phyloP scores from a whole-genome alignment of 2,113 vertebrate species.

The Perca fluviatilis region DNA sequence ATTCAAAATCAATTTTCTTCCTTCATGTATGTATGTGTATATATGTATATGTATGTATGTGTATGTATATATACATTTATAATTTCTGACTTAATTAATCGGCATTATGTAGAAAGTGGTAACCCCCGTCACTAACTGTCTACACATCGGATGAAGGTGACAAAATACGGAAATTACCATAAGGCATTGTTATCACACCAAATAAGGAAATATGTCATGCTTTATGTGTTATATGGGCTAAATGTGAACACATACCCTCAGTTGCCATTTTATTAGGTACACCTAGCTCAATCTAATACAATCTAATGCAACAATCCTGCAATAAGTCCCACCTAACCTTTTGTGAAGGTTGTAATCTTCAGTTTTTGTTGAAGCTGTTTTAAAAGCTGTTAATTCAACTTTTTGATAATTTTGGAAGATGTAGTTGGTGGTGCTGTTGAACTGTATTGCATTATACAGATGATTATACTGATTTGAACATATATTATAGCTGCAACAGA shows the following conservation, averaged over 20 bases:
- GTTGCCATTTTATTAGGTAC: constrained; percentile 1
- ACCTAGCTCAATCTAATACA: neutral
- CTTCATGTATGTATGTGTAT: neutral
- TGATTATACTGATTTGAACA: neutral
- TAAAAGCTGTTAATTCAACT: neutral
- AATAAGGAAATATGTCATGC: constrained; percentile 24
- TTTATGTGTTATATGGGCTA: neutral
- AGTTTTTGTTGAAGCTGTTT: neutral
- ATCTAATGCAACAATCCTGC: neutral
- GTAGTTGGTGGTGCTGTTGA: neutral
- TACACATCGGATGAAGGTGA: neutral
- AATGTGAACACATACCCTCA: neutral
- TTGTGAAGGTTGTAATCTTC: neutral
- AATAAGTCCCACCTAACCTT: neutral
- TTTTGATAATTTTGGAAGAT: neutral
- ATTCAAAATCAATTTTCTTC: neutral
- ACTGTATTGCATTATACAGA: neutral
- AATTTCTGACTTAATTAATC: neutral
- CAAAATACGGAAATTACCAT: constrained; percentile 12
- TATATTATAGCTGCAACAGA: neutral
- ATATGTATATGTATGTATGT: too few species aligned
- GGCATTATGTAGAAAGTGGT: neutral
- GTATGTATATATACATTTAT: too few species aligned
- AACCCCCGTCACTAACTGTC: neutral
- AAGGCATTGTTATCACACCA: constrained; percentile 4